Evolutionary conservation across 92 coral and sea anemone species (phyloP).

Genomic region (Epizoanthus rinbou): DNA sequence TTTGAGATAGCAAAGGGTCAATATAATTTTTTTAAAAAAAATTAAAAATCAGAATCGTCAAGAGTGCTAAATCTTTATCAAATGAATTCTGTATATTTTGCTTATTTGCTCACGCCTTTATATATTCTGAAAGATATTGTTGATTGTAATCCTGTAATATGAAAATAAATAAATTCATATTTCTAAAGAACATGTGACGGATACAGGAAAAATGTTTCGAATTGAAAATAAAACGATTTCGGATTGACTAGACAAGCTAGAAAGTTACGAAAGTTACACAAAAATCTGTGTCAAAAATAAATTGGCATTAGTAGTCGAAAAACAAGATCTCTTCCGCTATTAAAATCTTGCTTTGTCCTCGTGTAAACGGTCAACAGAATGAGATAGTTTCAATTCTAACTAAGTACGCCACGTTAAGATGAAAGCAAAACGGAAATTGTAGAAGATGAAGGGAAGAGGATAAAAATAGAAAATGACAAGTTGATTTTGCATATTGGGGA

Average conservation of each 20-base stretch:
- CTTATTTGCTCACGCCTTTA: not conserved
- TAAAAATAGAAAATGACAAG: not conserved
- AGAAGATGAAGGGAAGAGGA: not conserved
- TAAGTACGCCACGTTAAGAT: slow-evolving; percentile 1
- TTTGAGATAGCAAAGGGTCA: not conserved
- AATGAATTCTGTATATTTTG: not conserved
- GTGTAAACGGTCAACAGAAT: slow-evolving; percentile 23
- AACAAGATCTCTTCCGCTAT: slow-evolving; percentile 18
- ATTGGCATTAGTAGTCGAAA: not conserved
- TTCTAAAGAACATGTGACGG: not conserved
- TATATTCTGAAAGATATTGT: not conserved
- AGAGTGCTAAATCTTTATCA: not conserved
- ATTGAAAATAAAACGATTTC: no score
- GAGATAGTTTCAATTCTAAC: not conserved
- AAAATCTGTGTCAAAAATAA: not conserved
- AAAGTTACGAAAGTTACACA: not conserved
- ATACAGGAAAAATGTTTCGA: no score
- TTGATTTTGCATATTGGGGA: not conserved
- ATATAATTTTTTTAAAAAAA: no score
- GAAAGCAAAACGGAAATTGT: slow-evolving; percentile 1
- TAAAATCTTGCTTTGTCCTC: slow-evolving; percentile 10
- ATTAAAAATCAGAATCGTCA: not conserved
- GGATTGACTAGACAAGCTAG: no score
- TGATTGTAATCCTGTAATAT: slow-evolving; percentile 13
- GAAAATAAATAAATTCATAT: slow-evolving; percentile 14